Evolutionary conservation across 2,113 vertebrate species (phyloP).

Genomic region (Perca fluviatilis): DNA sequence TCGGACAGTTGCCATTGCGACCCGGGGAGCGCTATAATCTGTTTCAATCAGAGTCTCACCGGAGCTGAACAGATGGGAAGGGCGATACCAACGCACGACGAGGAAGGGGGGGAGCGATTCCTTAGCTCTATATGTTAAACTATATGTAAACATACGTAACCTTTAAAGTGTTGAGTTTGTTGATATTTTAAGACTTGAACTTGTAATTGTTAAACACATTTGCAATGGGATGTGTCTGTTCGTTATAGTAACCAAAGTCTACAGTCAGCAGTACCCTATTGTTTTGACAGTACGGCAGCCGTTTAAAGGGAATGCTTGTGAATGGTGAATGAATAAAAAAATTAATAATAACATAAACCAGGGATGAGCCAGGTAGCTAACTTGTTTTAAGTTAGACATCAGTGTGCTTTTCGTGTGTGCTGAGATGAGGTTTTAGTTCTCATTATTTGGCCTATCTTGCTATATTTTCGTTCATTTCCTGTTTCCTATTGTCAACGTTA

Average conservation of each 20-base stretch:
- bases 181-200: rapidly evolving
- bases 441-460: not conserved
- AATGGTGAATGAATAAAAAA: conserved; percentile 49
- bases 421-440: not conserved
- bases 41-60: conserved; percentile 79
- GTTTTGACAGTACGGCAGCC: conserved; percentile 26
- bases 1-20: conserved; percentile 77
- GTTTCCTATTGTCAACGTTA: not conserved
- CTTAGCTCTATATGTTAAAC: not conserved
- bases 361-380: conserved; percentile 13
- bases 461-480: not conserved
- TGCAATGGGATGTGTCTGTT: rapidly evolving
- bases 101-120: not conserved
- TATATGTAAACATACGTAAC: rapidly evolving
- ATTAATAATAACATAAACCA: conserved; percentile 14
- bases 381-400: not conserved
- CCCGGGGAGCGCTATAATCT: conserved; percentile 77
- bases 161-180: rapidly evolving
- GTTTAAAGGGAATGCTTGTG: conserved; percentile 83
- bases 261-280: not conserved
- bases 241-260: no score
- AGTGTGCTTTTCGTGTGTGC: not conserved
- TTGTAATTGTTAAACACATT: rapidly evolving
- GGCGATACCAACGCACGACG: conserved; percentile 69
- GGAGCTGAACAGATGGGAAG: conserved; percentile 84